Conservation (phyloP, 2,113 vertebrate genomes). For the Trinectes maculatus region DNA sequence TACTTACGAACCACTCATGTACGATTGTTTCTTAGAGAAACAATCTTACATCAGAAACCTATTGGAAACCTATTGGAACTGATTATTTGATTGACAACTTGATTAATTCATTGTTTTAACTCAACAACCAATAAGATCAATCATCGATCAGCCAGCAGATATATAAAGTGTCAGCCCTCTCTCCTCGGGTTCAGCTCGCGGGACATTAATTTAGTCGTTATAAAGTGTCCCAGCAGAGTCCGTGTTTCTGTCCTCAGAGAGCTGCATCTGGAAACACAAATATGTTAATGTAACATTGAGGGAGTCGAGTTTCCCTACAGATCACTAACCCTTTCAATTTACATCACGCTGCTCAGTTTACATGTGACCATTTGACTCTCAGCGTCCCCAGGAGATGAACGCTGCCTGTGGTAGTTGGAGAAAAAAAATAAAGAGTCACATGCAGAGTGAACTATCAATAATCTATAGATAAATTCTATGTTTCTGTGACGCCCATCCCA, state of each 20-base stretch:
- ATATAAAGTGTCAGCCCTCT: neutral
- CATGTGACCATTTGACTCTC: conserved; percentile 31
- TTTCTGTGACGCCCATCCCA: neutral
- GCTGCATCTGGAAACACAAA: conserved; percentile 42
- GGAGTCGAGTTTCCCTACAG: conserved; percentile 63
- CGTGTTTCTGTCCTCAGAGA: conserved; percentile 27
- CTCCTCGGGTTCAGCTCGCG: neutral
- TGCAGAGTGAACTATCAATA: conserved; percentile 16
- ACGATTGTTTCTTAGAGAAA: too few relatives aligned
- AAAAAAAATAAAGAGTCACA: neutral
- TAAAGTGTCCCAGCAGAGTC: conserved; percentile 17
- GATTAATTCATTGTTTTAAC: neutral
- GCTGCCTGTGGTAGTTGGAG: neutral
- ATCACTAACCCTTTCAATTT: conserved; percentile 70
- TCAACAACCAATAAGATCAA: neutral
- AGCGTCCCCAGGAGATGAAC: conserved; percentile 23
- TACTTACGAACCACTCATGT: too few relatives aligned
- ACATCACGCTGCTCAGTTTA: conserved; percentile 65
- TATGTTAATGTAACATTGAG: conserved; percentile 40
- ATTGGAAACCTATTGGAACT: too few relatives aligned
- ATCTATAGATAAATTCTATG: too few relatives aligned
- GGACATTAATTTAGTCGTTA: conserved; percentile 3
- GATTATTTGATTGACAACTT: too few relatives aligned
- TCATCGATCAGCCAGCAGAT: neutral
- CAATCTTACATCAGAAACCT: too few relatives aligned